Evolutionary conservation across 1,140 invertebrate species (phyloP).

Genomic region (Lysiphlebus fabarum): DNA sequence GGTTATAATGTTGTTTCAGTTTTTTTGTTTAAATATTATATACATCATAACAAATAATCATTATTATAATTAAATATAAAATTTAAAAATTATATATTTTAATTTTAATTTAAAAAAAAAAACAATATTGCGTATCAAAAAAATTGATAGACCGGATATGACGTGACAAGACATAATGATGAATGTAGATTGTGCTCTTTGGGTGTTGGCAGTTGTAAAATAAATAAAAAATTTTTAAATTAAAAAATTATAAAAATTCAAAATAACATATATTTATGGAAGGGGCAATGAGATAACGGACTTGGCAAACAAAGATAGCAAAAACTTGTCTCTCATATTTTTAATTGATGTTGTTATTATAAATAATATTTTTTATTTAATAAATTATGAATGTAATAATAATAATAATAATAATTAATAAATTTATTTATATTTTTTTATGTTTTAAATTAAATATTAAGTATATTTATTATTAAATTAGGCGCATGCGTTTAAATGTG

Average conservation of each 20-base stretch:
- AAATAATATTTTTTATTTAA: not conserved
- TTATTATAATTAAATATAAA: too few relatives aligned
- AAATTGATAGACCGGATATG: conserved; percentile 24
- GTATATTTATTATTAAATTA: not conserved
- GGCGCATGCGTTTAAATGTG: conserved; percentile 4
- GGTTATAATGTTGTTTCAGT: too few relatives aligned
- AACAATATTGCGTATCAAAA: too few relatives aligned
- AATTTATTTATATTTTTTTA: not conserved
- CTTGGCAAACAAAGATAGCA: conserved; percentile 53
- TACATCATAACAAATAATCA: too few relatives aligned
- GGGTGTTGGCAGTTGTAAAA: conserved; percentile 28
- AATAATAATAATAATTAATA: not conserved
- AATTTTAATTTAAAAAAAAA: too few relatives aligned
- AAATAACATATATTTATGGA: conserved; percentile 34
- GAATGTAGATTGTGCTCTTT: conserved; percentile 36
- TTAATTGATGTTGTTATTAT: not conserved
- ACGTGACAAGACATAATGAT: conserved; percentile 38
- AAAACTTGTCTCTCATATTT: not conserved
- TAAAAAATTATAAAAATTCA: conserved; percentile 20
- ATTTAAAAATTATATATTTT: too few relatives aligned
- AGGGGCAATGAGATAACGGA: conserved; percentile 47
- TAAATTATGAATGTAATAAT: too few relatives aligned
- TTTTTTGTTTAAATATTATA: conserved; percentile 4
- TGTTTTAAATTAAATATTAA: not conserved
- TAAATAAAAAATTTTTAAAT: conserved; percentile 28